phyloP scores from a whole-genome alignment of 1,140 invertebrate species.

The Drosophila sturtevanti region DNA sequence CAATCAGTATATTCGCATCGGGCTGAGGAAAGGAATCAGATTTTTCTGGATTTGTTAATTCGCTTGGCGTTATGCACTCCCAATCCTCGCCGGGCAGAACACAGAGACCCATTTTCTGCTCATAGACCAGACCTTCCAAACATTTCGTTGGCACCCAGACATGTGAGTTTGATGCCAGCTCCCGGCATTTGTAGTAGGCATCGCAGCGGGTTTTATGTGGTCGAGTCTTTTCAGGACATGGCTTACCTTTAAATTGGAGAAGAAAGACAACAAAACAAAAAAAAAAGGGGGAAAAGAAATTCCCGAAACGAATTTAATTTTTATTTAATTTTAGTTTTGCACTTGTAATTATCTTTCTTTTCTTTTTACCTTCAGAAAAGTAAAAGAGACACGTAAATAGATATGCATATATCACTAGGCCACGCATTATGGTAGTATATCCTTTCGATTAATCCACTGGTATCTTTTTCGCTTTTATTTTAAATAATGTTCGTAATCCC shows the following conservation, averaged over 20 bases:
- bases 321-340: background rate
- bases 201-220: constrained; percentile 83
- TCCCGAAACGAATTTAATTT: background rate
- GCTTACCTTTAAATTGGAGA: constrained; percentile 60
- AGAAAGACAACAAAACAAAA: constrained; percentile 4
- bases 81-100: constrained; percentile 83
- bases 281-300: background rate
- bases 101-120: constrained; percentile 83
- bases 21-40: background rate
- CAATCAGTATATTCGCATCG: constrained; percentile 61
- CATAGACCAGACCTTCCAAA: constrained; percentile 83
- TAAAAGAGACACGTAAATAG: constrained; percentile 63
- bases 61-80: constrained; percentile 72
- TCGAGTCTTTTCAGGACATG: constrained; percentile 83
- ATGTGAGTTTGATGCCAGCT: constrained; percentile 82
- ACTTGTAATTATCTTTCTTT: background rate
- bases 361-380: constrained; percentile 73
- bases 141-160: constrained; percentile 84
- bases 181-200: constrained; percentile 84
- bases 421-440: constrained; percentile 45
- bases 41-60: constrained; percentile 27
- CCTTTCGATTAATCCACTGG: constrained; percentile 25
- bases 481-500: constrained; percentile 22
- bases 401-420: constrained; percentile 48
- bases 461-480: background rate